Percentiles rank a stretch among this genome's conserved stretches.
phyloP scores from a whole-genome alignment of 2,113 vertebrate species.

The Cervus canadensis region DNA sequence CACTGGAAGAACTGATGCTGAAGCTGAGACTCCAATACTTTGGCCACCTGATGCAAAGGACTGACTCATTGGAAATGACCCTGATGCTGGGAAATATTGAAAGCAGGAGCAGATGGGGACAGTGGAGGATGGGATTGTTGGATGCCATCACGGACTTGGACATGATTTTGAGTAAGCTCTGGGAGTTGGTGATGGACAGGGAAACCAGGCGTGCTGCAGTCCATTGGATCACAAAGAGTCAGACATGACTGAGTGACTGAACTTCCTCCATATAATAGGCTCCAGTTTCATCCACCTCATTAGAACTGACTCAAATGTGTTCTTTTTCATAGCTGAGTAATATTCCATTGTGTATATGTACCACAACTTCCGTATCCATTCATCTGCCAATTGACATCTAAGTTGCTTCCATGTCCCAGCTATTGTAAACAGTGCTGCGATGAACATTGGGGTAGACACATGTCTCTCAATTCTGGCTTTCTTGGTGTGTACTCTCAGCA shows the following conservation, averaged over 20 bases:
- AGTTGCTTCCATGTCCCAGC: background rate
- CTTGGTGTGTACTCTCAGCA: background rate
- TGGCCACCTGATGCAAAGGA: background rate
- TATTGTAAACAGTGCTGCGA: background rate
- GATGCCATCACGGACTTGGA: background rate
- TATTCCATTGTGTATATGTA: background rate
- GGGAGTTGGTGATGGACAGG: background rate
- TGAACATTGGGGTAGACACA: background rate
- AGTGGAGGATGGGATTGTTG: background rate
- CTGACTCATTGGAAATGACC: background rate
- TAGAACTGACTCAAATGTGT: background rate
- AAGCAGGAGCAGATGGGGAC: background rate
- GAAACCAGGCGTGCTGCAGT: background rate
- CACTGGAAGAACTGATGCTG: background rate
- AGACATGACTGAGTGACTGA: background rate
- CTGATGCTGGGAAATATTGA: background rate
- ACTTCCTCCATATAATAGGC: background rate
- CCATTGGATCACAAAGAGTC: background rate
- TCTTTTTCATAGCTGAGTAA: background rate
- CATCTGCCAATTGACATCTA: background rate
- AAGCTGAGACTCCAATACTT: background rate
- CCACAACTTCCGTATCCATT: background rate
- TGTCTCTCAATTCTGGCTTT: background rate
- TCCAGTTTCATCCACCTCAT: background rate
- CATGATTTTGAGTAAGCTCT: background rate